Evolutionary conservation across 2,113 vertebrate genomes (phyloP), one percentile per base, ranked within the genome.

Genomic region (Asarcornis scutulata): DNA sequence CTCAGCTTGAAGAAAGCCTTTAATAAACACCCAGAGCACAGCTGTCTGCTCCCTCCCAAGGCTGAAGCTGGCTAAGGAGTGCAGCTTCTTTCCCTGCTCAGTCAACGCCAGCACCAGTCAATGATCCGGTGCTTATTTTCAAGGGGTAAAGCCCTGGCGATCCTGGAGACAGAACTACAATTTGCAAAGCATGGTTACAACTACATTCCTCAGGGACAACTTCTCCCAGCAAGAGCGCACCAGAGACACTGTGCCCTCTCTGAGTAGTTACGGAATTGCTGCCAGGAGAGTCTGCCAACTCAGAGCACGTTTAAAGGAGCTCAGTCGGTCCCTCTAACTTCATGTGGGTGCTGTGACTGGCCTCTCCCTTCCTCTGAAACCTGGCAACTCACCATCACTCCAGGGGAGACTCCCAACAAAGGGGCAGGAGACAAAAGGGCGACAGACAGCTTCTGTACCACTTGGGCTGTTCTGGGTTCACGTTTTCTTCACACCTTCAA

Each of bases 201-300:
- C 4, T 0, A 48, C 71, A 8, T 66, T 26, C 34, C 67, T 52
- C 20, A 13, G 46, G 46, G 55, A 63, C 9, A 74, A 36, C 2
- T 20, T 26, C 31, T 55, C 4, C 0, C 29, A 14, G 56, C 9
- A 81, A 1, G 0, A 76, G 27, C 4, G 25, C 8, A 8, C 58
- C 23, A 29, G 21, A 68, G 36, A 36, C 29, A 46, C 17, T 14
- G 12, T 14, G 27, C 38, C 58, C 55, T 52, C 42, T 29, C 44
- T 48, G 9, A 58, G 32, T 16, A 52, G 14, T 23, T 53, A 46
- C 6, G 26, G 20, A 48, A 60, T 32, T 14, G 23, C 22, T 77
- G 60, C 59, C 22, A 32, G 17, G 10, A 82, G 17, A 71, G 31
- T 11, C n/a, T 2, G 0, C 59, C 25, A 46, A 38, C 23, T 13